A percentile compares a stretch with the other conserved stretches of the same genome.
phyloP scores from a whole-genome alignment of 2,113 vertebrate genomes.

The Pheucticus melanocephalus region DNA sequence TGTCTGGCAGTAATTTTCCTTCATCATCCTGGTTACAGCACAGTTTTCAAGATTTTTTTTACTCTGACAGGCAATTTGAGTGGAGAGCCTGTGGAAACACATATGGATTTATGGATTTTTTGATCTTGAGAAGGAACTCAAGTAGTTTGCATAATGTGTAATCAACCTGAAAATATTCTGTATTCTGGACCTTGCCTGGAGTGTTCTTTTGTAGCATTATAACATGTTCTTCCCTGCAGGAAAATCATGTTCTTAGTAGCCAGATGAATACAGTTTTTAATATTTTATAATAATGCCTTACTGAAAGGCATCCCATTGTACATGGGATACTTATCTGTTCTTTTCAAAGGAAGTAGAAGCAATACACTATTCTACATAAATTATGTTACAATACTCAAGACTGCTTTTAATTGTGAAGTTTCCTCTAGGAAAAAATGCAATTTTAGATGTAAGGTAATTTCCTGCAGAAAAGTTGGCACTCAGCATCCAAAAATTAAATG shows the following conservation, averaged over 20 bases:
- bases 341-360: not conserved
- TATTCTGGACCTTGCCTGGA: not conserved
- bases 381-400: not conserved
- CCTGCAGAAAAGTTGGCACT: not conserved
- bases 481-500: not conserved
- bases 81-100: constrained; percentile 45
- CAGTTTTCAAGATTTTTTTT: constrained; percentile 24
- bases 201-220: not conserved
- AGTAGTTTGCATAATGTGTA: not conserved
- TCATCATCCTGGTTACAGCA: constrained; percentile 55
- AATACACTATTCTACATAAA: not conserved
- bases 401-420: not conserved
- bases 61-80: constrained; percentile 44
- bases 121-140: not conserved
- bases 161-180: not conserved
- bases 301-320: not conserved
- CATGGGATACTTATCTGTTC: not conserved
- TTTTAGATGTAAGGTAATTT: not conserved
- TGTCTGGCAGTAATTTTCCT: constrained; percentile 68
- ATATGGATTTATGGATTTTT: constrained; percentile 5
- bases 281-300: not conserved
- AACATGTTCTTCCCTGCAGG: not conserved
- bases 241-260: not conserved
- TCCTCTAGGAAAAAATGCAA: not conserved
- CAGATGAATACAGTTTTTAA: not conserved